These are phyloP conservation scores for Desmophyllum pertusum DNA, from an alignment of 92 coral and sea anemone species.

Conservation along the genomic window DNA sequence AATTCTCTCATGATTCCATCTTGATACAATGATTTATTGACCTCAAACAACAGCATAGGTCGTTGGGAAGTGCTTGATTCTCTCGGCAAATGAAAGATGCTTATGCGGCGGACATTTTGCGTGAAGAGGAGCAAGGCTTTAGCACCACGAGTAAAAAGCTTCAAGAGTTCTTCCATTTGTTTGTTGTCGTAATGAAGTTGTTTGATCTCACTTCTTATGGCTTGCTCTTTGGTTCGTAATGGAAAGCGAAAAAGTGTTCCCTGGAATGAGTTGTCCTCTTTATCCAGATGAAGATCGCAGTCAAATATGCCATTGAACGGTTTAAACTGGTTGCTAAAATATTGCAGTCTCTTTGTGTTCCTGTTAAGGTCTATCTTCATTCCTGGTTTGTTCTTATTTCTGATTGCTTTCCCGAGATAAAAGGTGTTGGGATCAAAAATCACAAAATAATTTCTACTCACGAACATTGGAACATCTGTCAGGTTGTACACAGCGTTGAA, in stretches of 20 bases:
- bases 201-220: conserved; percentile 57
- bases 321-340: conserved; percentile 52
- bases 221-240: conserved; percentile 45
- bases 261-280: conserved; percentile 29
- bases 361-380: conserved; percentile 41
- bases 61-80: not conserved
- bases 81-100: conserved; percentile 20
- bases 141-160: conserved; percentile 38
- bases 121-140: conserved; percentile 49
- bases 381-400: conserved; percentile 60
- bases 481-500: conserved; percentile 70
- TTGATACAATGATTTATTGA: conserved; percentile 27
- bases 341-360: conserved; percentile 29
- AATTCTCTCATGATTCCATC: not conserved
- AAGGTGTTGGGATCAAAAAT: conserved; percentile 61
- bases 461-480: too few relatives aligned
- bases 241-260: conserved; percentile 71
- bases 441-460: too few relatives aligned
- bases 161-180: conserved; percentile 40
- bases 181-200: conserved; percentile 36
- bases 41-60: conserved; percentile 33
- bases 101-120: conserved; percentile 57
- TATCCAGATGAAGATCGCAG: conserved; percentile 9
- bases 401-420: conserved; percentile 51
- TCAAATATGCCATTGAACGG: too few relatives aligned